Percentiles rank a stretch among this genome's conserved stretches.
Evolutionary conservation across 2,888 invertebrate species (phyloP).

Genomic region (Andrena minutula): DNA sequence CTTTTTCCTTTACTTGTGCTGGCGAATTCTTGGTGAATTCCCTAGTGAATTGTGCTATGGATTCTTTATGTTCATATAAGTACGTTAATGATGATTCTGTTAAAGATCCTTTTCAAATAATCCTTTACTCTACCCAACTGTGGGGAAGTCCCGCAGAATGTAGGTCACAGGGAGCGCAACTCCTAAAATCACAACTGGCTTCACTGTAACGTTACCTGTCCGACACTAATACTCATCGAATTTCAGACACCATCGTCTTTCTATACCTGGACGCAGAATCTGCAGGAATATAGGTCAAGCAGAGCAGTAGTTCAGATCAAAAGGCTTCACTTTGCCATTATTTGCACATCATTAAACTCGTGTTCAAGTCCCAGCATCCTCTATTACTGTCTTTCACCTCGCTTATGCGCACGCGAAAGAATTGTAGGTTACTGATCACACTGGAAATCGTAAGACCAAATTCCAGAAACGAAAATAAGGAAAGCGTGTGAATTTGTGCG

Average conservation of each 20-base stretch:
- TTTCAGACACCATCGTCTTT: neutral
- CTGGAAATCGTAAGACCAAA: too few species aligned
- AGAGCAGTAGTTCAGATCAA: neutral
- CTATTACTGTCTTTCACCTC: neutral
- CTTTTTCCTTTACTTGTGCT: neutral
- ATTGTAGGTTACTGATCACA: too few species aligned
- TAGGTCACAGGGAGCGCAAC: conserved; percentile 24
- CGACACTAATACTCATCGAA: neutral
- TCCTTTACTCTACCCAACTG: neutral
- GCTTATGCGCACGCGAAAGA: too few species aligned
- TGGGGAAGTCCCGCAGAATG: neutral
- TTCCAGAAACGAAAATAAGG: too few species aligned
- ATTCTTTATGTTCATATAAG: too few species aligned
- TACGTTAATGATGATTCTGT: neutral
- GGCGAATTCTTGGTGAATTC: too few species aligned
- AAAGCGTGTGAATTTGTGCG: too few species aligned
- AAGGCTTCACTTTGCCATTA: conserved; percentile 5
- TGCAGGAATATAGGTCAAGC: neutral
- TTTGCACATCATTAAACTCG: neutral
- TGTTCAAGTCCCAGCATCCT: neutral
- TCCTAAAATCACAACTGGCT: conserved; percentile 21
- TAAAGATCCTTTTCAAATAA: neutral
- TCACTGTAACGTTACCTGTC: conserved; percentile 28
- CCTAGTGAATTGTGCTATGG: too few species aligned
- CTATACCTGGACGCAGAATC: neutral